Evolutionary conservation across 2,797 vertebrate genomes (phyloP).

Genomic region (Pseudocheirus occidentalis): DNA sequence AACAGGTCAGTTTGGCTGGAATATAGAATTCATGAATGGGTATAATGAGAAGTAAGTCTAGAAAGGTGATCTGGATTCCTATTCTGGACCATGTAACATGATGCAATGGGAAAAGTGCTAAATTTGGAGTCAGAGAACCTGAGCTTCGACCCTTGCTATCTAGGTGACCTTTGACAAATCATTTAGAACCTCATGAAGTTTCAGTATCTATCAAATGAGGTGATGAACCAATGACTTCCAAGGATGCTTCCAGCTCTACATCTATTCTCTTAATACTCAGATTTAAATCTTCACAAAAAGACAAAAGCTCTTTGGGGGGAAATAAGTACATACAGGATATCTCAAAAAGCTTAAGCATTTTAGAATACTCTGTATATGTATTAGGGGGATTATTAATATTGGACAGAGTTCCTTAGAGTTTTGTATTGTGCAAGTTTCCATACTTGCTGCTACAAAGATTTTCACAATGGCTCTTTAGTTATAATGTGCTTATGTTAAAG

Average conservation of each 20-base stretch:
- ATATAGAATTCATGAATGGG: not conserved
- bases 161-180: not conserved
- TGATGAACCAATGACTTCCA: not conserved
- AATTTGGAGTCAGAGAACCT: not conserved
- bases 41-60: not conserved
- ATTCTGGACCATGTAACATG: not conserved
- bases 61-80: not conserved
- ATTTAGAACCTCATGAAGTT: not conserved
- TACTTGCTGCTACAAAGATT: not conserved
- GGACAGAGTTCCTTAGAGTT: not conserved
- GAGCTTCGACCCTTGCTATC: not conserved
- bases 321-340: not conserved
- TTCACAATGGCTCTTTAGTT: not conserved
- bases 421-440: not conserved
- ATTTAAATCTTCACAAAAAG: not conserved
- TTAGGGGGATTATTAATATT: not conserved
- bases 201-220: not conserved
- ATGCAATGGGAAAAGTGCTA: not conserved
- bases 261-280: not conserved
- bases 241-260: not conserved
- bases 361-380: not conserved
- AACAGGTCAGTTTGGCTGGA: not conserved
- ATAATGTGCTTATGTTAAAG: not conserved
- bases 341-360: not conserved
- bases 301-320: not conserved